Conservation (phyloP, 2,888 invertebrate genomes). For the Lysandra bellargus region DNA sequence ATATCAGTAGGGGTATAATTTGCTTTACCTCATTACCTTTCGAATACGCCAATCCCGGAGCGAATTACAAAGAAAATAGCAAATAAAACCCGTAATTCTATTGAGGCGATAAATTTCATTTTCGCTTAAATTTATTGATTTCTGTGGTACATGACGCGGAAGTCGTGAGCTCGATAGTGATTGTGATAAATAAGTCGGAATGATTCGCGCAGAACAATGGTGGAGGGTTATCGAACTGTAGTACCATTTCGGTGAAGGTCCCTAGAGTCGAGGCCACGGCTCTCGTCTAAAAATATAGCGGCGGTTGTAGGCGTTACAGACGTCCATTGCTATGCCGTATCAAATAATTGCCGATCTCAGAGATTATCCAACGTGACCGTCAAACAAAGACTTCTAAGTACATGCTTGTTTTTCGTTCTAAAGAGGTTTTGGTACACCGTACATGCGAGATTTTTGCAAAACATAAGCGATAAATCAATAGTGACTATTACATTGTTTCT, state of each 20-base stretch:
- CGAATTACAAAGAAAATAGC: conserved; percentile 14
- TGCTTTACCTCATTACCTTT: conserved; percentile 3
- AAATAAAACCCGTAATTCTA: conserved; percentile 14
- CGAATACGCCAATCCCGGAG: background rate
- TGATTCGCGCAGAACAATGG: conserved; percentile 70
- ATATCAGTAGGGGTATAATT: background rate
- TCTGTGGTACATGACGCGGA: conserved; percentile 70
- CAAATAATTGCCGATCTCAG: conserved; percentile 6
- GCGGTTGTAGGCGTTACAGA: background rate
- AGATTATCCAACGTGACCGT: conserved; percentile 9
- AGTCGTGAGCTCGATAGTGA: conserved; percentile 68
- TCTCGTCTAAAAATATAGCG: conserved; percentile 29
- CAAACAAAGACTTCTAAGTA: background rate
- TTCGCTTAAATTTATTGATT: conserved; percentile 45
- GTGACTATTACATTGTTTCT: background rate
- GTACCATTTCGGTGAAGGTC: conserved; percentile 77
- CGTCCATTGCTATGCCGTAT: background rate
- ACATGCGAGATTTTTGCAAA: background rate
- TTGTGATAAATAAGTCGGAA: conserved; percentile 68
- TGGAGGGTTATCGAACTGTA: conserved; percentile 66
- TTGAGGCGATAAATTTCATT: conserved; percentile 26
- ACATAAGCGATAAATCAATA: background rate
- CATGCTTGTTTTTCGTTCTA: background rate
- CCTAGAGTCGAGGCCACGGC: conserved; percentile 65
- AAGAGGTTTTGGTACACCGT: background rate